Percentiles rank a stretch among this genome's conserved stretches.
phyloP scores from a whole-genome alignment of 2,797 vertebrate genomes.

The Acipenser transmontanus region DNA sequence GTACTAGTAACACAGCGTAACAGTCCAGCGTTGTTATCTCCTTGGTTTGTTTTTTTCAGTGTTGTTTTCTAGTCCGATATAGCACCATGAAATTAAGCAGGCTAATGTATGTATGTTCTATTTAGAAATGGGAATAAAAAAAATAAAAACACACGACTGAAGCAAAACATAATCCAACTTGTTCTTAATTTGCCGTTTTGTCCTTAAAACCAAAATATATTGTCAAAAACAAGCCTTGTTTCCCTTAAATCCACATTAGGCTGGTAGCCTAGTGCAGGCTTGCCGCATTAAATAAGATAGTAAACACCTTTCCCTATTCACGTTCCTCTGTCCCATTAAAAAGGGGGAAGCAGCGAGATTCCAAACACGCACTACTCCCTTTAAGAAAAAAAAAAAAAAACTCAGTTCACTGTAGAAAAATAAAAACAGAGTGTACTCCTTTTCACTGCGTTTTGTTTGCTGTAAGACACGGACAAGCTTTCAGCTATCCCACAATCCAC shows the following conservation, averaged over 20 bases:
- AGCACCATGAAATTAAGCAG: slow-evolving; percentile 1
- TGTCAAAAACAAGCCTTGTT: slow-evolving; percentile 10
- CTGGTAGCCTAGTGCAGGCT: slow-evolving; percentile 37
- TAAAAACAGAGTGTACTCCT: background rate
- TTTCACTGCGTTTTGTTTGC: slow-evolving; percentile 38
- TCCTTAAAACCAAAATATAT: too few species aligned
- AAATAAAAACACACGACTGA: slow-evolving; percentile 18
- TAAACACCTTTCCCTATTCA: slow-evolving; percentile 49
- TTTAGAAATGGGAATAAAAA: slow-evolving; percentile 20
- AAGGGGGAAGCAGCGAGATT: slow-evolving; percentile 30
- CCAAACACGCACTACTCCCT: slow-evolving; percentile 12
- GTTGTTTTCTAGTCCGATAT: background rate
- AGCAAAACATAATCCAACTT: slow-evolving; percentile 8
- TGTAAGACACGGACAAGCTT: slow-evolving; percentile 45
- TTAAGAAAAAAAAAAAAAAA: slow-evolving; percentile 7
- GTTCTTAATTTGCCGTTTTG: slow-evolving; percentile 9
- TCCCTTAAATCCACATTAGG: slow-evolving; percentile 19
- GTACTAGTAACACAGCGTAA: background rate
- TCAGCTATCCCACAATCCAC: slow-evolving; percentile 45
- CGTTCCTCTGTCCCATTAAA: slow-evolving; percentile 56
- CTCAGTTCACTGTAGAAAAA: background rate
- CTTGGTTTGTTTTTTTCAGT: background rate
- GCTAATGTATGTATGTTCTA: slow-evolving; percentile 1
- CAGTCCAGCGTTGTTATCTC: background rate
- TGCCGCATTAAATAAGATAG: slow-evolving; percentile 37